Percentiles rank a stretch among this genome's conserved stretches.
Conservation (phyloP, 2,113 vertebrate species). For the Scomber scombrus region DNA sequence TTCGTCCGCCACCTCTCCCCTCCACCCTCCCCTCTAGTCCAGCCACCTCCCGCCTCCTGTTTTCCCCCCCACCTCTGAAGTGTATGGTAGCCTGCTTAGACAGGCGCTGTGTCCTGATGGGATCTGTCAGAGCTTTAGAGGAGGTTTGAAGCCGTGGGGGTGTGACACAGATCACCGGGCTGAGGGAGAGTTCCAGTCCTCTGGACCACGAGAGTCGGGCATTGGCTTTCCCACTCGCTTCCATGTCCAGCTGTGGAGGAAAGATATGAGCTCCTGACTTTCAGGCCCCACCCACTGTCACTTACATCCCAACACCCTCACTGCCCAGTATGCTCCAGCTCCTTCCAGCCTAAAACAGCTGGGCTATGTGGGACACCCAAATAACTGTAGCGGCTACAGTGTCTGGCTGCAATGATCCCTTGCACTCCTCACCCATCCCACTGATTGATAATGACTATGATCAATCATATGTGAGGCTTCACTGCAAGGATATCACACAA, state of each 20-base stretch:
- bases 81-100: slow-evolving; percentile 11
- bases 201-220: slow-evolving; percentile 32
- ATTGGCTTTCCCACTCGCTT: slow-evolving; percentile 9
- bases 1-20: background rate
- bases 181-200: slow-evolving; percentile 49
- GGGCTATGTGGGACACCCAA: slow-evolving; percentile 36
- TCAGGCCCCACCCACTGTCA: slow-evolving; percentile 12
- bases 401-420: slow-evolving; percentile 37
- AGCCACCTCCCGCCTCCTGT: background rate
- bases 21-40: slow-evolving; percentile 6
- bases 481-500: slow-evolving; percentile 49
- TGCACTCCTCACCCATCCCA: slow-evolving; percentile 41
- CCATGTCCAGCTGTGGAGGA: slow-evolving; percentile 50
- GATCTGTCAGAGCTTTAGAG: slow-evolving; percentile 41
- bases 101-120: slow-evolving; percentile 20
- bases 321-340: slow-evolving; percentile 3
- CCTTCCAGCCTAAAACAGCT: slow-evolving; percentile 37
- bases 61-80: background rate
- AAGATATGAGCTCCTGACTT: slow-evolving; percentile 34
- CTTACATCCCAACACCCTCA: background rate
- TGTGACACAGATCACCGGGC: slow-evolving; percentile 46
- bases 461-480: slow-evolving; percentile 67
- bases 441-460: slow-evolving; percentile 68
- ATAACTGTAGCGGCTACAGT: slow-evolving; percentile 27
- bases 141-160: slow-evolving; percentile 39